Evolutionary conservation across 2,113 vertebrate genomes (phyloP).

Genomic region (Spheniscus mendiculus): DNA sequence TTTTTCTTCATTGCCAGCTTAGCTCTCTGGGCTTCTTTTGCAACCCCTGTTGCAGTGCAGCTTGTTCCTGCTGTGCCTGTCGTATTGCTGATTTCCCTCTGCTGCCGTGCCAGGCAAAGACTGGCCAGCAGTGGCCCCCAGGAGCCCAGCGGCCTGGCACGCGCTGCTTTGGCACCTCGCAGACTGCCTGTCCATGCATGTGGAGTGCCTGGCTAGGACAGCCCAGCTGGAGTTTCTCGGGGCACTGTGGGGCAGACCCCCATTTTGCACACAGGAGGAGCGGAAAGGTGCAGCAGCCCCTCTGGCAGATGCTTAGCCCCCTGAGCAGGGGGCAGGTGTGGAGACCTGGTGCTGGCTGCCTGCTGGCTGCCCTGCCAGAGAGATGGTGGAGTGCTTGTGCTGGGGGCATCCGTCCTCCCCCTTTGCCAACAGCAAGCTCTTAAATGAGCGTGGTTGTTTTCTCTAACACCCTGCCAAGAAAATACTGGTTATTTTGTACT

Average conservation of each 20-base stretch:
- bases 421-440: background rate
- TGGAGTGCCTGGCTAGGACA: background rate
- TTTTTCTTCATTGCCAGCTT: background rate
- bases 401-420: too few relatives aligned
- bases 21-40: background rate
- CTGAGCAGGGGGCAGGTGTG: too few relatives aligned
- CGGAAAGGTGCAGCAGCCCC: background rate
- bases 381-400: background rate
- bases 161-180: background rate
- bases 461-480: background rate
- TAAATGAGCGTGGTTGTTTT: constrained; percentile 11
- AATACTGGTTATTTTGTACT: background rate
- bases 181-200: fast-evolving
- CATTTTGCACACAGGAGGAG: background rate
- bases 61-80: background rate
- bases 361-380: background rate
- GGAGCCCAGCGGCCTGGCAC: background rate
- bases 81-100: background rate
- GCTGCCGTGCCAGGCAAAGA: background rate
- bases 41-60: background rate
- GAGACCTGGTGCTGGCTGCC: background rate
- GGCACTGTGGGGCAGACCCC: background rate
- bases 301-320: fast-evolving
- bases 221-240: background rate
- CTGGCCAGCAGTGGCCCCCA: background rate